phyloP scores from a whole-genome alignment of 2,888 invertebrate genomes.

The Chrysolina oricalcia region DNA sequence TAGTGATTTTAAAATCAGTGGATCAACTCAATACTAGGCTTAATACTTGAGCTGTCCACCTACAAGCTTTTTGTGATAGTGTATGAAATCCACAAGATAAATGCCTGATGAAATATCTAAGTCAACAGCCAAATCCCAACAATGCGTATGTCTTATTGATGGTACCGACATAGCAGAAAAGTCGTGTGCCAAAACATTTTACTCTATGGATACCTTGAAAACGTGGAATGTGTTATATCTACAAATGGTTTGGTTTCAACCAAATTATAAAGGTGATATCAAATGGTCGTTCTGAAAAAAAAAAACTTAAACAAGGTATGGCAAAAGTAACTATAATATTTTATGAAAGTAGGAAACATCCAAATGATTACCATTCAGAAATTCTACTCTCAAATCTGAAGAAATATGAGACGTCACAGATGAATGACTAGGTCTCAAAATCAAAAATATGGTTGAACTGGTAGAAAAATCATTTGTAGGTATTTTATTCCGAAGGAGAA shows the following conservation, averaged over 20 bases:
- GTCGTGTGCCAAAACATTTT: constrained; percentile 49
- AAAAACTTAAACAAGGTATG: neutral
- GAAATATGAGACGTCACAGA: neutral
- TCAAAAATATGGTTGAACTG: neutral
- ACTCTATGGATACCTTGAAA: constrained; percentile 41
- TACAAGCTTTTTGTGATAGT: constrained; percentile 29
- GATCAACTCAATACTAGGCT: neutral
- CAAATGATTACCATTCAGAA: neutral
- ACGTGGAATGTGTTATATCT: constrained; percentile 58
- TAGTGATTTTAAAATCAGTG: constrained; percentile 40
- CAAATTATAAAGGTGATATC: neutral
- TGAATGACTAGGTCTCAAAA: neutral
- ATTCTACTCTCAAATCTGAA: no score
- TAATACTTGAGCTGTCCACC: constrained; percentile 56
- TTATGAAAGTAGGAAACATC: neutral
- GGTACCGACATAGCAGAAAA: constrained; percentile 33
- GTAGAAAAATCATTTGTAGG: neutral
- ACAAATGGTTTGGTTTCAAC: constrained; percentile 51
- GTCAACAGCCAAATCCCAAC: constrained; percentile 10
- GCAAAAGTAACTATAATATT: neutral
- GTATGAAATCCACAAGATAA: constrained; percentile 3
- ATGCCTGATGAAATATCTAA: constrained; percentile 5
- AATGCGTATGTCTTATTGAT: constrained; percentile 6
- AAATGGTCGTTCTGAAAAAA: neutral
- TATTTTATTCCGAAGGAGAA: neutral